Percentiles rank a stretch among this genome's conserved stretches.
These are phyloP conservation scores for Lydus trimaculatus DNA, from an alignment of 2,888 invertebrate species.

Conservation along the genomic window DNA sequence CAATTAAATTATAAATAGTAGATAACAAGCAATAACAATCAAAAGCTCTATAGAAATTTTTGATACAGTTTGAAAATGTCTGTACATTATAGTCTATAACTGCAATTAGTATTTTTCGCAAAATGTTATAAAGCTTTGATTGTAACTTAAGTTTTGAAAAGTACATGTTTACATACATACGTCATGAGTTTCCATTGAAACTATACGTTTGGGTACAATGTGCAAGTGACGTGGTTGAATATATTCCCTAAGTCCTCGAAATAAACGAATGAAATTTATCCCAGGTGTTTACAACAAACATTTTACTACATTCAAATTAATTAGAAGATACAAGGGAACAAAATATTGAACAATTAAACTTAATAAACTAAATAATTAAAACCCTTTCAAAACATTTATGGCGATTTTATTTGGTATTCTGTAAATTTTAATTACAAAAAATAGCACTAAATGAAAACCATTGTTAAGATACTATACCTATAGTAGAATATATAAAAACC, in stretches of 20 bases:
- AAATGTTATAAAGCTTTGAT: background rate
- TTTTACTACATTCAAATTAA: slow-evolving; percentile 33
- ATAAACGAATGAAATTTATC: slow-evolving; percentile 37
- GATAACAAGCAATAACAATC: too few species aligned
- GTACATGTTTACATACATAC: background rate
- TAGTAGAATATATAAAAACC: background rate
- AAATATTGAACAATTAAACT: slow-evolving; percentile 36
- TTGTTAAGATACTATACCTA: slow-evolving; percentile 11
- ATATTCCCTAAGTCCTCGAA: slow-evolving; percentile 28
- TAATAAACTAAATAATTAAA: slow-evolving; percentile 25
- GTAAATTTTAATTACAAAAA: slow-evolving; percentile 13
- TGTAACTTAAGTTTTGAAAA: background rate
- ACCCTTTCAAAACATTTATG: slow-evolving; percentile 22
- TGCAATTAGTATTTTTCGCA: background rate
- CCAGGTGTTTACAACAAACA: slow-evolving; percentile 32
- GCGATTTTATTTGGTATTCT: slow-evolving; percentile 9
- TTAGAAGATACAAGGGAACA: slow-evolving; percentile 34
- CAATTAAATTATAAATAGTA: too few species aligned
- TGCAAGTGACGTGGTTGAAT: slow-evolving; percentile 31
- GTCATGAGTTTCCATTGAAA: slow-evolving; percentile 20
- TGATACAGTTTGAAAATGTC: too few species aligned
- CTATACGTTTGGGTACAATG: slow-evolving; percentile 28
- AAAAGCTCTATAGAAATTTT: too few species aligned
- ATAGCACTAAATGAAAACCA: slow-evolving; percentile 14
- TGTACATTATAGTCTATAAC: too few species aligned